Percentiles rank a stretch among this genome's conserved stretches.
Evolutionary conservation across 2,888 invertebrate species (phyloP).

Genomic region (Cerastoderma edule): DNA sequence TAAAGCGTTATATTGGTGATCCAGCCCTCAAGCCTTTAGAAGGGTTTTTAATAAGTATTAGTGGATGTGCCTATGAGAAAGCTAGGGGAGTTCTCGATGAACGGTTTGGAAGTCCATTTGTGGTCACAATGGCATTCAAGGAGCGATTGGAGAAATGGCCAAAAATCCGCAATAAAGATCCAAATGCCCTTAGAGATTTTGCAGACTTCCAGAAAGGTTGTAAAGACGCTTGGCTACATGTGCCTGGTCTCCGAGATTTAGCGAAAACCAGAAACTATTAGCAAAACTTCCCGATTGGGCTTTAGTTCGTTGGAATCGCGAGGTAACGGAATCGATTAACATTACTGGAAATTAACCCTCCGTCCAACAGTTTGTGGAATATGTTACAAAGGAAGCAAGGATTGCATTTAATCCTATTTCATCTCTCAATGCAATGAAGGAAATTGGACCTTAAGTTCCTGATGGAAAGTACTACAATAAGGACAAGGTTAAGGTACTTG

Average conservation of each 20-base stretch:
- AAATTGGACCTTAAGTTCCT: neutral
- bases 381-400: neutral
- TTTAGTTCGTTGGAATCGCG: neutral
- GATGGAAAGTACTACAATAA: neutral
- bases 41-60: neutral
- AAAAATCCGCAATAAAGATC: neutral
- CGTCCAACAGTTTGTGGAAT: neutral
- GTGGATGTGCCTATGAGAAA: neutral
- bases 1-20: neutral
- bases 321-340: neutral
- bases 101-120: neutral
- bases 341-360: neutral
- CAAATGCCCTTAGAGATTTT: neutral
- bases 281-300: neutral
- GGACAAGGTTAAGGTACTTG: neutral
- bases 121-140: neutral
- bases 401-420: neutral
- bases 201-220: neutral
- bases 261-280: neutral
- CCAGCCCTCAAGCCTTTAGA: neutral
- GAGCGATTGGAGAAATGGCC: neutral
- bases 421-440: too few relatives aligned
- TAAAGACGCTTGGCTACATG: neutral
- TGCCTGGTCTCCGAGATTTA: neutral
- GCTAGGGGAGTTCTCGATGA: neutral